These are phyloP conservation scores for Muscina levida DNA, from an alignment of 2,888 invertebrate genomes.

Conservation along the genomic window DNA sequence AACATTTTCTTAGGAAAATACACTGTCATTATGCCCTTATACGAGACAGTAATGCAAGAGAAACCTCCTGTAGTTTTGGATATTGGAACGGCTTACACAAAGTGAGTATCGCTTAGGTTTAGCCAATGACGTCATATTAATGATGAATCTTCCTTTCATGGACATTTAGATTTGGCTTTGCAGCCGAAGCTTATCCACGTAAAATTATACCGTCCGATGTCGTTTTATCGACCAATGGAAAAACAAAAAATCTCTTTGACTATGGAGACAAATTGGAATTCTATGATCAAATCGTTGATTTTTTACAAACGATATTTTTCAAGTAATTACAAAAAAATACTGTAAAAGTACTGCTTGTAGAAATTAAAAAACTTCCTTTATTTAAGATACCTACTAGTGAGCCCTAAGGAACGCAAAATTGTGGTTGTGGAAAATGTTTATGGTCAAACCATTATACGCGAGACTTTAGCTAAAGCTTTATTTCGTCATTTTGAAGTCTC, in stretches of 20 bases:
- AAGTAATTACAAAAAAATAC: slow-evolving; percentile 82
- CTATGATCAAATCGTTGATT: slow-evolving; percentile 92
- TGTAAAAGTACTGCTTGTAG: neutral
- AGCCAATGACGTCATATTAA: slow-evolving; percentile 68
- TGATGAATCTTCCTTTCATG: neutral
- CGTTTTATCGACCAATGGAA: slow-evolving; percentile 84
- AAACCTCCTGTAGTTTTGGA: slow-evolving; percentile 95
- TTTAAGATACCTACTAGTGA: slow-evolving; percentile 90
- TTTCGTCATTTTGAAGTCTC: slow-evolving; percentile 95
- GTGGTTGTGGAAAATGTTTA: slow-evolving; percentile 95
- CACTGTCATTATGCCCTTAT: slow-evolving; percentile 86
- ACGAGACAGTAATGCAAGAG: slow-evolving; percentile 91
- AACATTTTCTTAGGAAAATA: too few species aligned
- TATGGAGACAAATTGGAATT: slow-evolving; percentile 86
- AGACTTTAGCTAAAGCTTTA: slow-evolving; percentile 94
- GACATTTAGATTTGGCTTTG: slow-evolving; percentile 90
- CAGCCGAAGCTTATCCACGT: slow-evolving; percentile 92
- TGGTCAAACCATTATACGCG: slow-evolving; percentile 89
- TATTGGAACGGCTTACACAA: slow-evolving; percentile 94
- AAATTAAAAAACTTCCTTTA: neutral
- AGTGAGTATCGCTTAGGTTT: slow-evolving; percentile 82
- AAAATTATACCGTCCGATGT: slow-evolving; percentile 91
- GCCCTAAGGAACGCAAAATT: slow-evolving; percentile 95
- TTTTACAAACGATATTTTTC: slow-evolving; percentile 93
- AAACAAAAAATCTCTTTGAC: slow-evolving; percentile 84